A percentile compares a stretch with the other conserved stretches of the same genome.
phyloP scores from a whole-genome alignment of 2,113 vertebrate genomes.

The Hippoglossus stenolepis region DNA sequence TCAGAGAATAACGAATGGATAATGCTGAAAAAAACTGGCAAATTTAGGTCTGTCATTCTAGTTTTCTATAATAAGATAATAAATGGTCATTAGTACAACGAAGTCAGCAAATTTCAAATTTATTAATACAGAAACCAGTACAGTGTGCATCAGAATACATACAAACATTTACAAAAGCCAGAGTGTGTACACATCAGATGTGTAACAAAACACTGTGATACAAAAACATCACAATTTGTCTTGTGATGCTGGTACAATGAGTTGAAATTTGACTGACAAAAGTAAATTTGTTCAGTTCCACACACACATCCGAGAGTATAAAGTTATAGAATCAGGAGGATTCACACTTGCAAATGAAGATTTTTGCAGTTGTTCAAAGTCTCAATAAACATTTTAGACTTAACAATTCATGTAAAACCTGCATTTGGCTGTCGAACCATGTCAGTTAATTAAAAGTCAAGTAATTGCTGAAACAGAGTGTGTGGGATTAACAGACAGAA shows the following conservation, averaged over 20 bases:
- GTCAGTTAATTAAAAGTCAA: too few species aligned
- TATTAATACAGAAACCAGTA: constrained; percentile 40
- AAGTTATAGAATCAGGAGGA: too few species aligned
- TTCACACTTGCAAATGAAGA: constrained; percentile 5
- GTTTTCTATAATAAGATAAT: neutral
- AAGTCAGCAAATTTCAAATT: constrained; percentile 36
- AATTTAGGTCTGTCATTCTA: too few species aligned
- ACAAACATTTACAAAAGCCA: constrained; percentile 60
- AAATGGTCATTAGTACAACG: neutral
- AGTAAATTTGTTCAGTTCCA: neutral
- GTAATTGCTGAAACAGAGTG: too few species aligned
- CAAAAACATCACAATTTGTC: constrained; percentile 47
- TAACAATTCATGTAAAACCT: too few species aligned
- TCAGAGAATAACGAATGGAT: too few species aligned
- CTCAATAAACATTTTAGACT: too few species aligned
- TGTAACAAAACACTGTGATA: constrained; percentile 41
- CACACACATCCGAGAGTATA: constrained; percentile 4
- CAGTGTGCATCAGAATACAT: constrained; percentile 48
- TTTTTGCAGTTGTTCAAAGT: neutral
- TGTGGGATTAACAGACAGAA: neutral
- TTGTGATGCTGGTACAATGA: neutral
- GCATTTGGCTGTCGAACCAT: too few species aligned
- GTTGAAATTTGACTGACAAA: constrained; percentile 1
- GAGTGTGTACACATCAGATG: constrained; percentile 19
- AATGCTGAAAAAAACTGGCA: too few species aligned